Evolutionary conservation across 2,113 vertebrate genomes (phyloP).

Genomic region (Smithornis capensis): DNA sequence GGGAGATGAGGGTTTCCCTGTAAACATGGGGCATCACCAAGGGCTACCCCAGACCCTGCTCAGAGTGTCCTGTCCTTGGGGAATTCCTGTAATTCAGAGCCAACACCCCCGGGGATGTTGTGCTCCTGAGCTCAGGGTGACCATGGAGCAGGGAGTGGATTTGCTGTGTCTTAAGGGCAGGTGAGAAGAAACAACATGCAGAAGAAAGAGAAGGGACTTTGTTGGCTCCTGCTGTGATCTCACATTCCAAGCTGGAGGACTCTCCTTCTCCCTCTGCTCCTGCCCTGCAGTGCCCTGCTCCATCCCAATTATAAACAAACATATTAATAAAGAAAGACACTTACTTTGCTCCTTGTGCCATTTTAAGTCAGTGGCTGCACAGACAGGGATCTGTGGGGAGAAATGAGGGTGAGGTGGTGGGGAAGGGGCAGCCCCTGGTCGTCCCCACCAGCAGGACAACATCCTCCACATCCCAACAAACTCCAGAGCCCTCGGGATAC

Average conservation of each 20-base stretch:
- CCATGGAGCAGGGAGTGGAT: not conserved
- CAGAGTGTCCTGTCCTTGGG: not conserved
- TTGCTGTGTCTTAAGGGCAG: not conserved
- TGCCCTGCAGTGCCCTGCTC: not conserved
- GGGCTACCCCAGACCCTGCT: rapidly evolving
- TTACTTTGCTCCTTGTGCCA: constrained; percentile 43
- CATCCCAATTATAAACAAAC: not conserved
- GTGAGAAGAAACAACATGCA: not conserved
- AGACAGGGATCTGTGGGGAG: not conserved
- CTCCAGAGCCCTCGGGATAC: rapidly evolving
- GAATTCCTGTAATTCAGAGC: not conserved
- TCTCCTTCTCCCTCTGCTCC: not conserved
- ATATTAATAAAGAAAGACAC: not conserved
- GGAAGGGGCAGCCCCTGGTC: not conserved
- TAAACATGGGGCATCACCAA: not conserved
- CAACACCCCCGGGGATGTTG: not conserved
- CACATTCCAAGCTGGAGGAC: not conserved
- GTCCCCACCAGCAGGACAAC: rapidly evolving
- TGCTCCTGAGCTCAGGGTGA: not conserved
- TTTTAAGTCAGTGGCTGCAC: not conserved
- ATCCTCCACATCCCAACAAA: rapidly evolving
- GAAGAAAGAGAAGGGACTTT: not conserved
- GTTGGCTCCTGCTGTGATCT: not conserved
- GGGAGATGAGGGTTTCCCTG: not conserved
- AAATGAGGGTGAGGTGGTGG: not conserved